Conservation (phyloP, 2,113 vertebrate genomes). For the Pachyramphus minor region DNA sequence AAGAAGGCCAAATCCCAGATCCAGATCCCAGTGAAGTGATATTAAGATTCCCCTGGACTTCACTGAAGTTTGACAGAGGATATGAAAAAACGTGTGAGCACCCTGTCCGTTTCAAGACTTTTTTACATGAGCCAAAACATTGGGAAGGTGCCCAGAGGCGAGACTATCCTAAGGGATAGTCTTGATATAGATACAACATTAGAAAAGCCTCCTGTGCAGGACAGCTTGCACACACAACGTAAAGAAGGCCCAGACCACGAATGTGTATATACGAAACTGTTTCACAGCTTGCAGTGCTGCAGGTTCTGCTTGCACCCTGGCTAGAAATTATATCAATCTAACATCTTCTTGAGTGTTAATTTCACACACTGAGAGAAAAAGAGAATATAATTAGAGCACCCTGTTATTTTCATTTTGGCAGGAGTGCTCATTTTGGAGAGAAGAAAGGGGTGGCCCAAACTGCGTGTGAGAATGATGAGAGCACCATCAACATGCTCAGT, state of each 20-base stretch:
- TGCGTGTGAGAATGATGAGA: background rate
- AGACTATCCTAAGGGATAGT: background rate
- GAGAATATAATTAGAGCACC: background rate
- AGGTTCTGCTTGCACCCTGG: background rate
- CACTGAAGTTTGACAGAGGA: background rate
- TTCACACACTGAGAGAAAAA: background rate
- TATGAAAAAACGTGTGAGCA: background rate
- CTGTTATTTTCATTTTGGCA: background rate
- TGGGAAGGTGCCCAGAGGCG: background rate
- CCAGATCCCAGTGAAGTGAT: background rate
- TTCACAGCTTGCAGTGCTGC: background rate
- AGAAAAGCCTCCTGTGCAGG: background rate
- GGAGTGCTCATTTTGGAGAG: background rate
- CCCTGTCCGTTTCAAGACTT: accelerated
- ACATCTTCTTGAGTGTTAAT: background rate
- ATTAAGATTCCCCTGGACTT: background rate
- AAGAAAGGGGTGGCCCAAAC: background rate
- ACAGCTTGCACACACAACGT: background rate
- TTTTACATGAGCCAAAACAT: background rate
- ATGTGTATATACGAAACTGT: background rate
- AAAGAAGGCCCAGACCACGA: background rate
- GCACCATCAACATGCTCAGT: background rate
- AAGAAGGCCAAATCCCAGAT: background rate
- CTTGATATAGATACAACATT: background rate
- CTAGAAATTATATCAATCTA: background rate